Conservation (phyloP, 2,113 vertebrate genomes). For the Nesogale talazaci region DNA sequence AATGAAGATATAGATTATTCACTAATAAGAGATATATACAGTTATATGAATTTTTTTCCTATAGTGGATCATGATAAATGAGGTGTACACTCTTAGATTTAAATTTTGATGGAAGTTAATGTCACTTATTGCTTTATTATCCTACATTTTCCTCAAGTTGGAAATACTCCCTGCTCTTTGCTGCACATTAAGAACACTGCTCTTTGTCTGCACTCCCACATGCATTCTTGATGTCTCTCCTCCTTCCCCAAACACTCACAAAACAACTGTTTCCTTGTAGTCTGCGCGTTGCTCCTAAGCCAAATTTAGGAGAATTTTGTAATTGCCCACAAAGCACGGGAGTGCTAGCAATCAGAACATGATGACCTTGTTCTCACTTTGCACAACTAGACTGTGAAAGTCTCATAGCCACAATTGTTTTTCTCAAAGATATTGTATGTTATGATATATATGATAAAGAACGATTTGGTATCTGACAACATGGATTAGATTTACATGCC, state of each 20-base stretch:
- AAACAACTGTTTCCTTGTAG: constrained; percentile 70
- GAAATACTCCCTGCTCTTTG: not conserved
- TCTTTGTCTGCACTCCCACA: constrained; percentile 74
- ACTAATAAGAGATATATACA: constrained; percentile 2
- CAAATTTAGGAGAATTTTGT: constrained; percentile 63
- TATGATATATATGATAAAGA: not conserved
- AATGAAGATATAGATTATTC: not conserved
- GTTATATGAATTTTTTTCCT: not conserved
- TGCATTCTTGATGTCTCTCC: constrained; percentile 65
- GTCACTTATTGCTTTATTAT: not conserved
- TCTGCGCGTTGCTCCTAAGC: not conserved
- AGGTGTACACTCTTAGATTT: not conserved
- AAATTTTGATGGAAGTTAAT: not conserved
- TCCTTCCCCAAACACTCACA: constrained; percentile 59
- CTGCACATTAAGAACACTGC: constrained; percentile 1
- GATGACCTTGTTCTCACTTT: not conserved
- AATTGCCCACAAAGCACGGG: constrained; percentile 43
- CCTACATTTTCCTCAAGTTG: not conserved
- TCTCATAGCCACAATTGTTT: not conserved
- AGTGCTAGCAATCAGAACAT: not conserved
- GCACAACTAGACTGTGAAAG: constrained; percentile 22
- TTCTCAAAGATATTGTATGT: not conserved
- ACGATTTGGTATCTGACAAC: not conserved
- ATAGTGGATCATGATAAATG: not conserved
- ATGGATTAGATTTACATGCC: not conserved